Evolutionary conservation across 2,888 invertebrate genomes (phyloP), one percentile per base, ranked within the genome.

Genomic region (Steinernema carpocapsae): DNA sequence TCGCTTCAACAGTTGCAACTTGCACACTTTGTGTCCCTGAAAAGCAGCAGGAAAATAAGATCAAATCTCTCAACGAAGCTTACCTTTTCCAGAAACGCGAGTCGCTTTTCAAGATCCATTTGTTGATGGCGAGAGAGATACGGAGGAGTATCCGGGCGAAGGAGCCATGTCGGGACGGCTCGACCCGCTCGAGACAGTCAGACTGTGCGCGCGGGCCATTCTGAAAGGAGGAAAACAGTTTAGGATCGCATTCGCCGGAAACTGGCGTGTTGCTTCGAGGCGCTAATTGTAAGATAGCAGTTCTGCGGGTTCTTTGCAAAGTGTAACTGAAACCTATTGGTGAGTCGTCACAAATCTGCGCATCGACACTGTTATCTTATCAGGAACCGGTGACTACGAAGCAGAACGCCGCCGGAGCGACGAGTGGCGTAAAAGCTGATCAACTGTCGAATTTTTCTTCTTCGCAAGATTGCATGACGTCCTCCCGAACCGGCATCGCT

Each of bases 1-100:
- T 75, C 84, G 84, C 74, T 86, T 86, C 26, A 83, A 71, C 72
- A 86, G 77, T 2, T 79, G 74, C 74, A 86, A 71, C 74, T 85
- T 84, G 77, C 84, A 84, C 10, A 85, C 85, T 81, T 84, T 64
- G 26, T 64, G 64, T 29, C 64, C 64, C 64, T 64, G 37, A 32
- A 19, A 10, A 37, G n/a, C 7, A 4, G 12, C 32, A 29, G 37
- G 10, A 6, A 37, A 37, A 10, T 32, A 4, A 48, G 10, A 32
- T 4, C 32, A 3, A 64, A 14, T 12, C 56, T 56, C 14, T 14
- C 10, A 7, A 14, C 43, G 14, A 26, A 19, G 14, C 37, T 17
- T 64, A 64, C 64, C 64, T 64, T 64, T 26, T 64, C 64, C 32
- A 64, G 32, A 7, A 64, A 17, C 4, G 29, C 14, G 17, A 64